Base-by-base conservation (phyloP, 2,113 vertebrate genomes). In the Anoura caudifer region DNA sequence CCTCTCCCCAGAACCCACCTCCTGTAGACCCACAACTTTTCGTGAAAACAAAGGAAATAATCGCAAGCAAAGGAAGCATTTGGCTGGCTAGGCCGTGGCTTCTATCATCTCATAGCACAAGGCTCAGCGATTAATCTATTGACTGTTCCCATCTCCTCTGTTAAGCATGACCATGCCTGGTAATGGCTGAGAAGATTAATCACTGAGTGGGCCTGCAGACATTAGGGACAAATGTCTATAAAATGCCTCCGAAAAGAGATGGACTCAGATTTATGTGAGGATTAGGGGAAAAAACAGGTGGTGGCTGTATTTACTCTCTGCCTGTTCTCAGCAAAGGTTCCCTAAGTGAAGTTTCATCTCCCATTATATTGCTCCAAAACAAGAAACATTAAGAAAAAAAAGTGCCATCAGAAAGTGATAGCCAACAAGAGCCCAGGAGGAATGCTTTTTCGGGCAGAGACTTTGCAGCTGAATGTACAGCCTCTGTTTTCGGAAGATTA, bases 1-100 rank as follows among this genome's bases (percentile, higher is more conserved):
- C 11, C 5, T 28, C 43, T 80, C 33, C n/a, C n/a, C 33, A 1
- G 17, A 50, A 0, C 1, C 20, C 5, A 13, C 3, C 4, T n/a
- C 24, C 11, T 13, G n/a, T 12, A 10, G n/a, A 82, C 17, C 28
- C 73, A 1, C 26, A n/a, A 3, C 14, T 45, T 70, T 65, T 13
- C 43, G 7, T 12, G 19, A 41, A 91, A 80, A 94, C 61, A 90
- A 88, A 83, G 5, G 43, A 52, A 70, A 59, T 33, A 4, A 50
- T 19, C 63, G 31, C 75, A 61, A 31, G 61, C 0, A 1, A 67
- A 26, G 45, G 38, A 72, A 61, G 36, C 26, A 1, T 28, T 41
- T 38, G 79, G 50, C 45, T 19, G 0, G 17, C 50, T 41, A 15
- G 59, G 36, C 26, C 11, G 50, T 5, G 15, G 17, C 12, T 38